phyloP scores from a whole-genome alignment of 2,113 vertebrate species.

The Zosterops pallidus region DNA sequence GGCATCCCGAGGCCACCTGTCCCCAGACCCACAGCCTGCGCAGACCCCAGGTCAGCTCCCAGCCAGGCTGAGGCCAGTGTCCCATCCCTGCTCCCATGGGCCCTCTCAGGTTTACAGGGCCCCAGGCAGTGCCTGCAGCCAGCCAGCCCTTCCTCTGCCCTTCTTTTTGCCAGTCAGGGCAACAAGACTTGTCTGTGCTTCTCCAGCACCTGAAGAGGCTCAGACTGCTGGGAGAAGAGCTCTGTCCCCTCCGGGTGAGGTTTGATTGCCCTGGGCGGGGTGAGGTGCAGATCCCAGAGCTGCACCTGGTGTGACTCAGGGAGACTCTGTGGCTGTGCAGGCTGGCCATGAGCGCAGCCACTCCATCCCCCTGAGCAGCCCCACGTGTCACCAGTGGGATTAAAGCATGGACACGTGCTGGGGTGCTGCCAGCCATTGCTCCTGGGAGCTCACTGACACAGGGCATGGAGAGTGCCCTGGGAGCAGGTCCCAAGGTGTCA shows the following conservation, averaged over 20 bases:
- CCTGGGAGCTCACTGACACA: fast-evolving
- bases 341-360: fast-evolving
- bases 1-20: not conserved
- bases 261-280: not conserved
- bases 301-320: not conserved
- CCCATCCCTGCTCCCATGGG: not conserved
- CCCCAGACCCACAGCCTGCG: not conserved
- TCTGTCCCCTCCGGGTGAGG: not conserved
- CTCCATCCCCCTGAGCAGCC: fast-evolving
- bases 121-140: no score
- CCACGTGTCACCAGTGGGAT: fast-evolving
- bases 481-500: fast-evolving
- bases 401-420: fast-evolving
- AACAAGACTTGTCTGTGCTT: not conserved
- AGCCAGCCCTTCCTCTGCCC: not conserved
- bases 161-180: fast-evolving
- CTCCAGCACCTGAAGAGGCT: not conserved
- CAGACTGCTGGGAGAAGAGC: not conserved
- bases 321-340: fast-evolving
- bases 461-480: not conserved
- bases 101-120: no score
- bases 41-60: fast-evolving
- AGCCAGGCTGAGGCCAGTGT: not conserved
- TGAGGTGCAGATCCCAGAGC: not conserved
- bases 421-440: not conserved